phyloP scores from a whole-genome alignment of 1,140 invertebrate genomes.

The Chionoecetes opilio region DNA sequence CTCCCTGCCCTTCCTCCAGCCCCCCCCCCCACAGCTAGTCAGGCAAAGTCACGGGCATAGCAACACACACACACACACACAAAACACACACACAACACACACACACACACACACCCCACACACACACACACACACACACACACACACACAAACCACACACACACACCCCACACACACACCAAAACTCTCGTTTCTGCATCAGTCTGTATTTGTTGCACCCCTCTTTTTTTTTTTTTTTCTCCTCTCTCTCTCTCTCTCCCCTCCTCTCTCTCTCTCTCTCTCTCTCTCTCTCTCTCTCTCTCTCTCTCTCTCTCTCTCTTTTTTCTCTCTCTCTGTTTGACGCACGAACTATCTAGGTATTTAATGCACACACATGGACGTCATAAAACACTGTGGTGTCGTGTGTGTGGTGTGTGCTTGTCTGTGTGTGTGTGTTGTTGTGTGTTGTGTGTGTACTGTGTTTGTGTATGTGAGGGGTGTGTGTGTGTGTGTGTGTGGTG shows the following conservation, averaged over 20 bases:
- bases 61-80: not conserved
- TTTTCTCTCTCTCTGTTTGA: no score
- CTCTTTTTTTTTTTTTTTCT: not conserved
- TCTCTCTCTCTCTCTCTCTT: not conserved
- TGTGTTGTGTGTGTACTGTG: no score
- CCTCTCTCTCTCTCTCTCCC: slow-evolving; percentile 39
- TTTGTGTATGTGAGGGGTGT: no score
- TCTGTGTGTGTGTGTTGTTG: no score
- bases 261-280: slow-evolving; percentile 5
- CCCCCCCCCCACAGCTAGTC: not conserved
- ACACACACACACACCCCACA: not conserved
- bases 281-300: slow-evolving; percentile 24
- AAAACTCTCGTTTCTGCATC: not conserved
- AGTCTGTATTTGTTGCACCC: no score
- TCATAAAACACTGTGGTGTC: no score
- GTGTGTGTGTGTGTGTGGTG: no score
- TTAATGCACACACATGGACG: no score
- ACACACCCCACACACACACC: not conserved
- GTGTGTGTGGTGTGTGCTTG: no score
- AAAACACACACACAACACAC: not conserved
- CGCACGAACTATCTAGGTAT: no score
- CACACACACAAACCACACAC: not conserved
- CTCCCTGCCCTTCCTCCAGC: not conserved
- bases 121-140: not conserved
- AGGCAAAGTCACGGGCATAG: not conserved